Base-by-base conservation (phyloP, 2,888 invertebrate species). In the Gnatocerus cornutus region DNA sequence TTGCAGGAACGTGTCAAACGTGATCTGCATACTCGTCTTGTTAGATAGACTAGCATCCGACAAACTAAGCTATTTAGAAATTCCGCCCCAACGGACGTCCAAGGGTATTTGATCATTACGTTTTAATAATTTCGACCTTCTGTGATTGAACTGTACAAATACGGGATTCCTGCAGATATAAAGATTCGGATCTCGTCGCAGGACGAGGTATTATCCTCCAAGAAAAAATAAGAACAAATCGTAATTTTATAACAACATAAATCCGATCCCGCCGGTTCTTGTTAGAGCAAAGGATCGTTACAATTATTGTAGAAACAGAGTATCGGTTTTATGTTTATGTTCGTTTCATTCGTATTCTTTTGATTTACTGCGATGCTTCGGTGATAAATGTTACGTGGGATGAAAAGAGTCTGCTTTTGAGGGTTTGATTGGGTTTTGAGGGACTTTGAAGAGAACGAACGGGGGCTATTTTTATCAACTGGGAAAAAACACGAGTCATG, bases 1-100 rank as follows among this genome's bases (percentile, higher is more conserved):
- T 82, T 82, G 82, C 80, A 73, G 73, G 78, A 77, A 80, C 82
- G 82, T 82, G 82, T 81, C 81, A 79, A 79, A 82, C 82, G 82
- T 81, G 82, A 82, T 82, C 80, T 82, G 82, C 81, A 82, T 81
- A 77, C 75, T 69, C 71, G 56, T 74, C 72, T 72, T 70, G 71
- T 37, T 70, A 68, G 75, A 73, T 70, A 72, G 73, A 75, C 73
- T 72, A 69, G 68, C 74, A 74, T 74, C 72, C 76, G 71, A 74
- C 77, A 81, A 82, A 81, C 80, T 80, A 81, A 82, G 80, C 81
- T 74, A 82, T 78, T 82, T 80, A 80, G 66, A 74, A 64, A 73
- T 72, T 71, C 74, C 66, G 64, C 71, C 73, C 73, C 64, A 48
- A 48, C 55, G 45, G 63, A 59, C 56, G 41, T 50, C 21, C 63